Percentiles rank a stretch among this genome's conserved stretches.
phyloP scores from a whole-genome alignment of 2,113 vertebrate species.

The Dendropsophus ebraccatus region DNA sequence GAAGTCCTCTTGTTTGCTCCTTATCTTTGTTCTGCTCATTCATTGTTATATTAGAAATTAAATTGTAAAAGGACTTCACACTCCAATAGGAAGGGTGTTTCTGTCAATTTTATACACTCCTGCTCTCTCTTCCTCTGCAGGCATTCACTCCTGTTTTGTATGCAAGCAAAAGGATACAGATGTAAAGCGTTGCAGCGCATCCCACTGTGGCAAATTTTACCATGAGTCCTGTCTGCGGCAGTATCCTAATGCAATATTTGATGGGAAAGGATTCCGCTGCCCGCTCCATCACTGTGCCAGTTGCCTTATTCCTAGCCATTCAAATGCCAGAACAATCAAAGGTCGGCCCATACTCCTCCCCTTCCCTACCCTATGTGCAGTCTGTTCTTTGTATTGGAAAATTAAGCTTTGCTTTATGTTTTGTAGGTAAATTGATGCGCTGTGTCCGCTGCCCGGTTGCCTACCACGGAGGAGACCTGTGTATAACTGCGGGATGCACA shows the following conservation, averaged over 20 bases:
- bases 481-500: slow-evolving; percentile 90
- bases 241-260: slow-evolving; percentile 85
- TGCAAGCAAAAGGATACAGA: slow-evolving; percentile 86
- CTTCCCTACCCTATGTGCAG: not conserved
- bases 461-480: slow-evolving; percentile 88
- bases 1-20: no score
- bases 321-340: slow-evolving; percentile 84
- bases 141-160: slow-evolving; percentile 87
- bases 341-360: slow-evolving; percentile 68
- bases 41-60: no score
- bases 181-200: slow-evolving; percentile 86
- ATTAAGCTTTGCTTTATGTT: slow-evolving; percentile 38
- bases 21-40: no score
- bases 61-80: no score
- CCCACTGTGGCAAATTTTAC: slow-evolving; percentile 94
- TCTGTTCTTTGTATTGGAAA: not conserved
- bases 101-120: not conserved
- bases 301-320: slow-evolving; percentile 85
- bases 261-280: slow-evolving; percentile 93
- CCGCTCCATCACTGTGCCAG: slow-evolving; percentile 92
- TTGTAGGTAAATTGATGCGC: slow-evolving; percentile 87
- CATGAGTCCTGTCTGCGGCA: slow-evolving; percentile 88
- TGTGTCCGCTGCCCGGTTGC: slow-evolving; percentile 95
- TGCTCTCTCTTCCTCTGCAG: slow-evolving; percentile 67
- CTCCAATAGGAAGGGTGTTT: no score